These are phyloP conservation scores for Macrophya alboannulata DNA, from an alignment of 2,888 invertebrate species.

Conservation along the genomic window DNA sequence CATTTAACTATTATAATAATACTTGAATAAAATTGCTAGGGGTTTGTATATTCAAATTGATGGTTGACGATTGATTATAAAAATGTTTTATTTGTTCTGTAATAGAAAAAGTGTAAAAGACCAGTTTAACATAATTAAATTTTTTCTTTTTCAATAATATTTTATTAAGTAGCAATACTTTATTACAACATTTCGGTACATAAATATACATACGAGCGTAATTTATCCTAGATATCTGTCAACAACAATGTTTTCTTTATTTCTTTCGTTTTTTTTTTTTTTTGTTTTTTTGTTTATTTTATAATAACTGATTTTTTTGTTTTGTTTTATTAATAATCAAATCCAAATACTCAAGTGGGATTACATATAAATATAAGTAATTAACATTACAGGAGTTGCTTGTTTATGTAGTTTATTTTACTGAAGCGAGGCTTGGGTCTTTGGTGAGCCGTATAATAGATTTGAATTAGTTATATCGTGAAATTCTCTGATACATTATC, in stretches of 20 bases:
- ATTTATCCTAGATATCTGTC: conserved; percentile 68
- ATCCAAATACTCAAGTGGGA: conserved; percentile 42
- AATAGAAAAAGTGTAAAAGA: not conserved
- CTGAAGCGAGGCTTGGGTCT: conserved; percentile 21
- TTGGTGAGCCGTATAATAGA: conserved; percentile 16
- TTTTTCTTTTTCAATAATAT: conserved; percentile 38
- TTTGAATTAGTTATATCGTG: conserved; percentile 8
- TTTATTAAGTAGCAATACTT: conserved; percentile 76
- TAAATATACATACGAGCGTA: conserved; percentile 78
- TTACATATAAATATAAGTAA: conserved; percentile 47
- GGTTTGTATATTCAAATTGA: not conserved
- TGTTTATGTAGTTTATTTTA: conserved; percentile 21
- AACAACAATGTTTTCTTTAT: conserved; percentile 64
- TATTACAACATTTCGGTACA: conserved; percentile 79
- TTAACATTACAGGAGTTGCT: conserved; percentile 30
- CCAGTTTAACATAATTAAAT: not conserved
- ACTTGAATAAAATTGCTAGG: conserved; percentile 15
- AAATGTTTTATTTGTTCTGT: not conserved
- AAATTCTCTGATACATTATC: not conserved
- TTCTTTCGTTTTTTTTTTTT: not conserved
- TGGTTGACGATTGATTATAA: not conserved
- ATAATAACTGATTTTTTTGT: conserved; percentile 35
- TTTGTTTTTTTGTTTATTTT: not conserved
- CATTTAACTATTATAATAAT: not conserved
- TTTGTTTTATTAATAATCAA: conserved; percentile 12